Percentiles rank a stretch among this genome's conserved stretches.
These are phyloP conservation scores for Lysandra bellargus DNA, from an alignment of 2,888 invertebrate genomes.

Conservation along the genomic window DNA sequence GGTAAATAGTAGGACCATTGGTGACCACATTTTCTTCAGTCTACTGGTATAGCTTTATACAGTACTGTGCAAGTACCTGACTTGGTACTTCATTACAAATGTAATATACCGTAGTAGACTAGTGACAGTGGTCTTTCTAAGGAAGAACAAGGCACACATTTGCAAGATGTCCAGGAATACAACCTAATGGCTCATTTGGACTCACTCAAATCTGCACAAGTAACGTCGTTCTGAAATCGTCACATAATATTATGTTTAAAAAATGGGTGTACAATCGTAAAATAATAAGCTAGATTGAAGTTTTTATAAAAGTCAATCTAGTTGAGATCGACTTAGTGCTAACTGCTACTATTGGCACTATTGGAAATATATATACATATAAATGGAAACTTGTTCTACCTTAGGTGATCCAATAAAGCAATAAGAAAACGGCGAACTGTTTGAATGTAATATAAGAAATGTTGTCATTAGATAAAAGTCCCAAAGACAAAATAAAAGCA, in stretches of 20 bases:
- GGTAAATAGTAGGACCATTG: background rate
- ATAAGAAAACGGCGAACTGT: background rate
- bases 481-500: background rate
- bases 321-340: background rate
- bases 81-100: no score
- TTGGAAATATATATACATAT: no score
- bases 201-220: background rate
- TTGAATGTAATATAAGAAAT: background rate
- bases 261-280: background rate
- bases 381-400: background rate
- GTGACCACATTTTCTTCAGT: background rate
- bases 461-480: background rate
- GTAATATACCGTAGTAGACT: background rate
- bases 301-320: conserved; percentile 14
- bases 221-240: no score
- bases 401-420: background rate
- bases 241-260: background rate
- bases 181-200: background rate
- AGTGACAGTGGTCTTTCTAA: background rate
- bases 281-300: background rate
- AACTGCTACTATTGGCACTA: background rate
- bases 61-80: background rate
- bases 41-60: background rate
- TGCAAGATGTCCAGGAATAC: background rate
- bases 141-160: background rate